A percentile compares a stretch with the other conserved stretches of the same genome.
Evolutionary conservation across 2,113 vertebrate genomes (phyloP).

Genomic region (Phylloscopus whistleri): DNA sequence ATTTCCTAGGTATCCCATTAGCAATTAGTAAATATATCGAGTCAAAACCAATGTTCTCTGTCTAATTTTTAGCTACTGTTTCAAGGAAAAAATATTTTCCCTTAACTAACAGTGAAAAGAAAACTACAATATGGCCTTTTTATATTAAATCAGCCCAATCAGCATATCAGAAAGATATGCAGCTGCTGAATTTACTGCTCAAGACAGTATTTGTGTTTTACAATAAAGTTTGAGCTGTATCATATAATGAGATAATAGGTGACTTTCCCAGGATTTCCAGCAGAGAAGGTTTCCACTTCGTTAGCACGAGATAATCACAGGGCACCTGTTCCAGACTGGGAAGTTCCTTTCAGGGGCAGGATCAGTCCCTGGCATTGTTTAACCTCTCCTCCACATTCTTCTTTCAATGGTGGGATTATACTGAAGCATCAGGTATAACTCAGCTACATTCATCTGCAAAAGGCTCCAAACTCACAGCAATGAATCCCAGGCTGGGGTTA

Average conservation of each 20-base stretch:
- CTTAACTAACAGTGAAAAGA: background rate
- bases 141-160: background rate
- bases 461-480: background rate
- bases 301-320: slow-evolving; percentile 33
- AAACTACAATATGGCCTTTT: background rate
- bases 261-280: slow-evolving; percentile 70
- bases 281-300: slow-evolving; percentile 49
- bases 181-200: background rate
- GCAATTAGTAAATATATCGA: background rate
- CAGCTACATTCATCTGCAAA: background rate
- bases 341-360: slow-evolving; percentile 16
- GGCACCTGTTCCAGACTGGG: slow-evolving; percentile 39
- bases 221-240: background rate
- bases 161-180: background rate
- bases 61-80: background rate
- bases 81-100: background rate
- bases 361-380: slow-evolving; percentile 22
- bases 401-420: slow-evolving; percentile 35
- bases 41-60: background rate
- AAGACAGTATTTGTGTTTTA: background rate
- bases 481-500: background rate
- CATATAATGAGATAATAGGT: slow-evolving; percentile 50
- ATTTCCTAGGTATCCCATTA: background rate
- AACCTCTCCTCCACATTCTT: background rate
- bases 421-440: slow-evolving; percentile 30